A percentile compares a stretch with the other conserved stretches of the same genome.
Evolutionary conservation across 2,888 invertebrate genomes (phyloP).

Genomic region (Eustalomyia histrio): DNA sequence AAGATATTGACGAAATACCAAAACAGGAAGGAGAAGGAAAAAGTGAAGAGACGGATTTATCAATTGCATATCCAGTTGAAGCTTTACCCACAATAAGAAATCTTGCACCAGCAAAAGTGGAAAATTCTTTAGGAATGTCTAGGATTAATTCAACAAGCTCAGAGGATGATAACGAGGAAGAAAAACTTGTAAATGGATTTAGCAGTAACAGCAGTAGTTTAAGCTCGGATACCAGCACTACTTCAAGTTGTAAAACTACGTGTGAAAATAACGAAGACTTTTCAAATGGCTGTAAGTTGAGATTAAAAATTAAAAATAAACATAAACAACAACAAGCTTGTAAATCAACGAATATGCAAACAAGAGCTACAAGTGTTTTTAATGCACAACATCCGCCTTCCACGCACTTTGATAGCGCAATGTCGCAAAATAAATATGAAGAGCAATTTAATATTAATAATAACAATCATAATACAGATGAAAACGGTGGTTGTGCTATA

Average conservation of each 20-base stretch:
- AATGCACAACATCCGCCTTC: constrained; percentile 10
- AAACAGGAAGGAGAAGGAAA: too few relatives aligned
- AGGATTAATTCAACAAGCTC: neutral
- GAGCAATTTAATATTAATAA: constrained; percentile 10
- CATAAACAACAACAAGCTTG: neutral
- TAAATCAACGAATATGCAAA: constrained; percentile 24
- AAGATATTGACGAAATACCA: too few relatives aligned
- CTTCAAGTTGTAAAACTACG: neutral
- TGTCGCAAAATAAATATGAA: neutral
- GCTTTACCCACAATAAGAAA: too few relatives aligned
- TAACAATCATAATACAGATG: neutral
- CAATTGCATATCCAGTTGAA: too few relatives aligned
- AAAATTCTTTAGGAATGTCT: neutral
- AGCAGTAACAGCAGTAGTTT: constrained; percentile 32
- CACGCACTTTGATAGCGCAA: neutral
- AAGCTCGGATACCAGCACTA: constrained; percentile 37
- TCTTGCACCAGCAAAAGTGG: too few relatives aligned
- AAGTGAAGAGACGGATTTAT: too few relatives aligned
- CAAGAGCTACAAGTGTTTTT: constrained; percentile 23
- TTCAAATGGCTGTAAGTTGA: neutral
- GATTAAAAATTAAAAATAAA: neutral
- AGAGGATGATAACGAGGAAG: neutral
- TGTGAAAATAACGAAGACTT: neutral
- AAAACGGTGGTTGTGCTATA: constrained; percentile 18
- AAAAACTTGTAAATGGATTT: constrained; percentile 22